A percentile compares a stretch with the other conserved stretches of the same genome.
These are phyloP conservation scores for Chloropsis cyanopogon DNA, from an alignment of 2,113 vertebrate species.

Conservation along the genomic window DNA sequence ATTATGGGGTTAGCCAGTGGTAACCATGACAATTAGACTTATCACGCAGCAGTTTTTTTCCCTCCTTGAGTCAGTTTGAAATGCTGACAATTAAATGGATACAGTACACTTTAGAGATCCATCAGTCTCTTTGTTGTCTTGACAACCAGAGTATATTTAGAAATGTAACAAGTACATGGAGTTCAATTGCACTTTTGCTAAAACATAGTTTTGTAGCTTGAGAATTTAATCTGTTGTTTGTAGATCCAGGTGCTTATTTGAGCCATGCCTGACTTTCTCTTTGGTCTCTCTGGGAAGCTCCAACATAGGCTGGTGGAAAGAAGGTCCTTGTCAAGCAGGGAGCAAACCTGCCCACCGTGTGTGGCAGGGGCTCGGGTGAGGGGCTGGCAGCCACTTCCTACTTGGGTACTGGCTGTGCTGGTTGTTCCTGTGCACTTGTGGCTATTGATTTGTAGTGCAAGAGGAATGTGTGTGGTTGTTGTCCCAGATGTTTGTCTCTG, in stretches of 20 bases:
- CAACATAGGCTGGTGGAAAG: neutral
- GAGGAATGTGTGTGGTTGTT: fast-evolving
- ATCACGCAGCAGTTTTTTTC: slow-evolving; percentile 76
- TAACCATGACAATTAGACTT: slow-evolving; percentile 81
- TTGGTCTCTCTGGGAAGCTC: slow-evolving; percentile 35
- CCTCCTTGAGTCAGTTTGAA: slow-evolving; percentile 74
- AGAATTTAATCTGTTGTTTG: slow-evolving; percentile 80
- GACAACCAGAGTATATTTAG: slow-evolving; percentile 84
- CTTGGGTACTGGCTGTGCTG: neutral
- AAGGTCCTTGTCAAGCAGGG: neutral
- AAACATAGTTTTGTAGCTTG: slow-evolving; percentile 77
- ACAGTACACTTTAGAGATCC: slow-evolving; percentile 78
- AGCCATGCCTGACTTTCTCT: slow-evolving; percentile 31
- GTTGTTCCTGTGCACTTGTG: neutral
- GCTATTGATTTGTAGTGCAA: neutral
- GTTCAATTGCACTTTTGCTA: slow-evolving; percentile 82
- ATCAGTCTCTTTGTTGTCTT: slow-evolving; percentile 84
- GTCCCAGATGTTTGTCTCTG: neutral
- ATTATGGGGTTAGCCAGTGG: slow-evolving; percentile 70
- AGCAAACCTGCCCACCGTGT: neutral
- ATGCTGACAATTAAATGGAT: slow-evolving; percentile 83
- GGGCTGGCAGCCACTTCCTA: neutral
- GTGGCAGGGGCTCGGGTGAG: neutral
- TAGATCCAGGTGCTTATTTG: slow-evolving; percentile 70
- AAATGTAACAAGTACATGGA: slow-evolving; percentile 84